Base-by-base conservation (phyloP, 2,113 vertebrate species). In the Lanius collurio region DNA sequence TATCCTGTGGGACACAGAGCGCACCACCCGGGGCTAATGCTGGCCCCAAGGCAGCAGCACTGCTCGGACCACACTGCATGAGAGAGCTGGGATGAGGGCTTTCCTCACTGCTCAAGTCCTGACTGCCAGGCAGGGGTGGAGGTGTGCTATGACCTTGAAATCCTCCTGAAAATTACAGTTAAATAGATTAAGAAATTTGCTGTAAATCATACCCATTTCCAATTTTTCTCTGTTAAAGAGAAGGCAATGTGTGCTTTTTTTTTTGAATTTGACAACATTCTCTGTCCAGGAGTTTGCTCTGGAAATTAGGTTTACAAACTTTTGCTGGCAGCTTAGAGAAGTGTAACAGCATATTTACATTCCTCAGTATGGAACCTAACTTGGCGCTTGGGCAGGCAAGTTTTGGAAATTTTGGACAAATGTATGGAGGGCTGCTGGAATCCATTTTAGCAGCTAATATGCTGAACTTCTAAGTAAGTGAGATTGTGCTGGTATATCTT, bases 251-350 rank as follows among this genome's bases (percentile, higher is more conserved):
- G 10, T 44, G 6, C 1, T 33, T 7, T 31, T 81, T 49, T 83
- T 47, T 50, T 69, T 28, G 2, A 37, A 37, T 37, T 37, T 37
- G 83, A 88, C 42, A 76, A 63, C 1, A 0, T 67, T 46, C 85
- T 91, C 56, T 93, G 69, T 94, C 82, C 31, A 63, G 12, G 9
- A 35, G 41, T 74, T 35, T 63, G 46, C 55, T 74, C 52, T 77
- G 78, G 62, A 89, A 96, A 80, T 9, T 10, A n/a, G 8, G 52
- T 55, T 93, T 90, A 87, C 82, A 94, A 95, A 97, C 79, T 65
- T 92, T 23, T 83, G 20, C 81, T 91, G 50, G 22, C 78, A 74
- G 57, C 84, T 82, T 88, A 74, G 64, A 37, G 88, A 95, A 93
- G 73, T 39, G n/a, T 47, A 81, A 63, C 53, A 67, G 69, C 28